Percentiles rank a stretch among this genome's conserved stretches.
These are phyloP conservation scores for Paratilapia polleni DNA, from an alignment of 2,113 vertebrate species.

Conservation along the genomic window DNA sequence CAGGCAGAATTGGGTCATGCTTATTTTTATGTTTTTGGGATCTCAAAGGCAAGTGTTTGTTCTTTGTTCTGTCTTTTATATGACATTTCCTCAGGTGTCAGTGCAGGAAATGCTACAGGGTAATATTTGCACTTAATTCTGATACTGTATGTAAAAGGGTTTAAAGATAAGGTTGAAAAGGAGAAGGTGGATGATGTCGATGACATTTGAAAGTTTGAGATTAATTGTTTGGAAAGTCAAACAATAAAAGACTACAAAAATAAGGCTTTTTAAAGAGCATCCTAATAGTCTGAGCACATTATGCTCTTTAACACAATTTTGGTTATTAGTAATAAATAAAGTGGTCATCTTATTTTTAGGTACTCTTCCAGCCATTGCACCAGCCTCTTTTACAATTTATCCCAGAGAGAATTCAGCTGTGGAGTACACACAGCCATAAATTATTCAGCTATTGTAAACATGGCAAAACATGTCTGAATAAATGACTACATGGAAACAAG, in stretches of 20 bases:
- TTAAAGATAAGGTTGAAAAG: neutral
- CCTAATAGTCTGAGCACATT: neutral
- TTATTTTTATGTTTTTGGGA: conserved; percentile 22
- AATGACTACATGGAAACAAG: conserved; percentile 57
- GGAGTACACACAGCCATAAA: conserved; percentile 49
- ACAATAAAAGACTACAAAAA: neutral
- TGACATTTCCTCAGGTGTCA: conserved; percentile 7
- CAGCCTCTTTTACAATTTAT: conserved; percentile 43
- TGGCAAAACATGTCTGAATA: conserved; percentile 60
- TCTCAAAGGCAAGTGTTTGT: conserved; percentile 4
- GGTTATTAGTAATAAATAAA: conserved; percentile 28
- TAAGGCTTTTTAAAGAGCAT: neutral
- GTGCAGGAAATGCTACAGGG: neutral
- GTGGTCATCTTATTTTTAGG: conserved; percentile 56
- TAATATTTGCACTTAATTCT: neutral
- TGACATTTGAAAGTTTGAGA: neutral
- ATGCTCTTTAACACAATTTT: too few relatives aligned
- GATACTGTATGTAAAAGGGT: neutral
- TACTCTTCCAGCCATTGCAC: neutral
- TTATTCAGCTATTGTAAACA: conserved; percentile 70
- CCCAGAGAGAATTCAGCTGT: conserved; percentile 42
- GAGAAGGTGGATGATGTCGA: neutral
- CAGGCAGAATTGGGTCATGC: conserved; percentile 45
- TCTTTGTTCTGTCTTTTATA: neutral
- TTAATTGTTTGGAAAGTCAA: neutral